Evolutionary conservation across 2,888 invertebrate genomes (phyloP), one percentile per base, ranked within the genome.

Genomic region (Anoplius nigerrimus): DNA sequence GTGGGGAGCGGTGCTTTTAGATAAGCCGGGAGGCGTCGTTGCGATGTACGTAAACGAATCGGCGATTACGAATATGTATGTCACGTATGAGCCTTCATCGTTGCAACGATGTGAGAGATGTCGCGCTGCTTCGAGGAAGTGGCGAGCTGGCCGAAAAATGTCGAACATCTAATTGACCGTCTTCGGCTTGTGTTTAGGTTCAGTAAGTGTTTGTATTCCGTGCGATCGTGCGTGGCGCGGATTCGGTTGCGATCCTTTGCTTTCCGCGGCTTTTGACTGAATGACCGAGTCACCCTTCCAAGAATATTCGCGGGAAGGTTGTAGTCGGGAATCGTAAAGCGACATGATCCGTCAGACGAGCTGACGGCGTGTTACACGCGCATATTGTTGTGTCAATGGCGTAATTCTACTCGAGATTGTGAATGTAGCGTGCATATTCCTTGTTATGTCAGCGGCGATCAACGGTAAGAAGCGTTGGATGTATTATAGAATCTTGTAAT

Each of bases 281-380:
- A 34, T 34, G 34, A 34, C 6, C 34, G 11, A 34, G 34, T 34
- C 34, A 34, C 34, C 34, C 62, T 52, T 52, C 57, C 51, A 52
- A 51, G 48, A n/a, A 21, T 72, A 77, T 77, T 77, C 75, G 72
- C 60, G 72, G 74, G 64, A 27, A 58, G 76, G 63, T 69, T 55
- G 43, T 48, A 34, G 58, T n/a, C 52, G 59, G 43, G 53, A 55
- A 64, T 61, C 66, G 64, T 53, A 58, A 42, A 13, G 21, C 65
- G 63, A 72, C 77, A 76, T 67, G 48, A 74, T 70, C 55, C 42
- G 64, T 74, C 69, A 69, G 74, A 76, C 76, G 57, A 24, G 55
- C 54, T 52, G 56, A 62, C 72, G 74, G 66, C 74, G 43, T 43
- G 42, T n/a, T 48, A n/a, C 34, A 46, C n/a, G 52, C 66, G 61